These are phyloP conservation scores for Standfussiana lucernea DNA, from an alignment of 2,888 invertebrate species.

Conservation along the genomic window DNA sequence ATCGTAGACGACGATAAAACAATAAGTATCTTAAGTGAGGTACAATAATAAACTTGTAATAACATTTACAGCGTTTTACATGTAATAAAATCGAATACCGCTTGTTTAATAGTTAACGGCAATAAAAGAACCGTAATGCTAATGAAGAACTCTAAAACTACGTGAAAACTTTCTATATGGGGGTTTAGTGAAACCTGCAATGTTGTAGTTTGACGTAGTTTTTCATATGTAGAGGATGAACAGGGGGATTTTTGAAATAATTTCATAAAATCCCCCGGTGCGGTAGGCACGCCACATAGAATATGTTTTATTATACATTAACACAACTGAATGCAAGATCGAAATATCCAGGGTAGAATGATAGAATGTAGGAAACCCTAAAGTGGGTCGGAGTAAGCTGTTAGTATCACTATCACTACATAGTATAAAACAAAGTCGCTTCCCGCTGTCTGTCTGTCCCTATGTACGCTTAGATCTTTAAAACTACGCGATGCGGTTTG, in stretches of 20 bases:
- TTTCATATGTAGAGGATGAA: not conserved
- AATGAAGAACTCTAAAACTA: slow-evolving; percentile 23
- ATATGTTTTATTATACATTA: not conserved
- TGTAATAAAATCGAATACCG: slow-evolving; percentile 23
- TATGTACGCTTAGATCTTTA: too few relatives aligned
- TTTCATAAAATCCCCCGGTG: not conserved
- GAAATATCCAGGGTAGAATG: too few relatives aligned
- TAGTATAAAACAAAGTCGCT: too few relatives aligned
- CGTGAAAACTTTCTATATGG: slow-evolving; percentile 3
- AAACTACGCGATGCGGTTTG: too few relatives aligned
- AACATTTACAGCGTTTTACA: slow-evolving; percentile 27
- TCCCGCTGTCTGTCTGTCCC: too few relatives aligned
- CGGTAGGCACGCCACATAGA: not conserved
- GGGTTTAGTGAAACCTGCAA: not conserved
- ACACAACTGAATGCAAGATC: too few relatives aligned
- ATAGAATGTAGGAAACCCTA: too few relatives aligned
- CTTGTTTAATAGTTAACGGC: slow-evolving; percentile 32
- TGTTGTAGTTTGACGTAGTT: not conserved
- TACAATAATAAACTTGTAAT: slow-evolving; percentile 33
- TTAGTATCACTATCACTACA: too few relatives aligned
- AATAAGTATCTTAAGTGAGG: slow-evolving; percentile 16
- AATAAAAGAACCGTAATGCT: slow-evolving; percentile 21
- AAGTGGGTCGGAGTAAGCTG: not conserved
- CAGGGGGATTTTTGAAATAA: not conserved
- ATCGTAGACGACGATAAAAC: slow-evolving; percentile 3